Conservation (phyloP, 2,888 invertebrate species). For the Zonitis immaculata region DNA sequence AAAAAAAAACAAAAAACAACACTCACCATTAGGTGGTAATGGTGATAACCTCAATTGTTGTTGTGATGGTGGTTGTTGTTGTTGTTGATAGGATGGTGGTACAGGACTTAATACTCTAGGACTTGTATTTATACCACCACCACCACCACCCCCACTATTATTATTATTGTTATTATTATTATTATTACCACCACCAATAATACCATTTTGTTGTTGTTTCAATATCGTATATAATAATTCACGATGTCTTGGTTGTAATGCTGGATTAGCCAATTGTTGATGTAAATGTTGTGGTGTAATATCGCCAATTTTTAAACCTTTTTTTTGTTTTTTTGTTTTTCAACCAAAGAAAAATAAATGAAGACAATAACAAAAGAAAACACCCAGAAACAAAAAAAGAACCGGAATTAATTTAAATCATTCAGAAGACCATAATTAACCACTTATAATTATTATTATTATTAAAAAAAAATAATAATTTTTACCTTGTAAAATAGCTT, state of each 20-base stretch:
- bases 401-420: too few relatives aligned
- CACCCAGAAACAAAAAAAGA: background rate
- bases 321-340: too few relatives aligned
- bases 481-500: slow-evolving; percentile 71
- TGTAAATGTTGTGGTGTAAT: slow-evolving; percentile 70
- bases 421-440: too few relatives aligned
- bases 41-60: slow-evolving; percentile 58
- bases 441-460: too few relatives aligned
- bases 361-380: background rate
- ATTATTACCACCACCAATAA: slow-evolving; percentile 6
- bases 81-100: slow-evolving; percentile 48
- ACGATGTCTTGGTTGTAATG: slow-evolving; percentile 67
- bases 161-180: background rate
- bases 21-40: slow-evolving; percentile 57
- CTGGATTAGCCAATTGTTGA: slow-evolving; percentile 71
- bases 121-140: slow-evolving; percentile 39
- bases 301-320: slow-evolving; percentile 72
- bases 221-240: slow-evolving; percentile 67
- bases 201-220: slow-evolving; percentile 48
- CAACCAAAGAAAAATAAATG: too few relatives aligned
- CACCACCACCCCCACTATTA: too few relatives aligned
- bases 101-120: slow-evolving; percentile 45
- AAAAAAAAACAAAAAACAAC: too few relatives aligned
- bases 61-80: slow-evolving; percentile 38
- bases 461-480: too few relatives aligned